Evolutionary conservation across 1,140 invertebrate species (phyloP).

Genomic region (Pseudomyrmex flavicornis): DNA sequence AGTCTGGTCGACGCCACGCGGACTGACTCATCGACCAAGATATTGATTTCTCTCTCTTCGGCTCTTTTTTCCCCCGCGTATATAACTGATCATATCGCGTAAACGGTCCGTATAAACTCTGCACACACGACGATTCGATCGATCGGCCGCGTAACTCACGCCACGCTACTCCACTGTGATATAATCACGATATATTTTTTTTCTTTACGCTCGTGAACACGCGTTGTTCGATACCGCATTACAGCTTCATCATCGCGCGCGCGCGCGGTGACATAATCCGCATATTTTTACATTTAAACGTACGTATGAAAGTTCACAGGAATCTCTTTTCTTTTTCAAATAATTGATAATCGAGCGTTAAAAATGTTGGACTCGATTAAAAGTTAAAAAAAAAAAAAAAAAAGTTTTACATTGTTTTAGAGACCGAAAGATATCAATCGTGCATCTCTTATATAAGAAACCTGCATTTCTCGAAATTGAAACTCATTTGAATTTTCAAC

Average conservation of each 20-base stretch:
- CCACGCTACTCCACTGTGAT: slow-evolving; percentile 1
- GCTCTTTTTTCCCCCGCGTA: neutral
- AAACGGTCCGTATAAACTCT: slow-evolving; percentile 31
- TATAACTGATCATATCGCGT: slow-evolving; percentile 37
- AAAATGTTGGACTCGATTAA: neutral
- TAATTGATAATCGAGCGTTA: too few species aligned
- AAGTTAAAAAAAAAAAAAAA: neutral
- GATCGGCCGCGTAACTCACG: slow-evolving; percentile 13
- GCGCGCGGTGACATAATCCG: neutral
- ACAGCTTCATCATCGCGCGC: slow-evolving; percentile 1
- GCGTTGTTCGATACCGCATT: neutral
- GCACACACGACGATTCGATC: slow-evolving; percentile 20
- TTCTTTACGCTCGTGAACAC: slow-evolving; percentile 22
- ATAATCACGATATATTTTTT: slow-evolving; percentile 34
- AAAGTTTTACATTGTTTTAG: neutral
- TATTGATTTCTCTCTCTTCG: slow-evolving; percentile 32
- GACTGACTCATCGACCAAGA: slow-evolving; percentile 54
- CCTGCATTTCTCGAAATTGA: neutral
- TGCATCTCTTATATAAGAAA: neutral
- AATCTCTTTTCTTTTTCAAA: too few species aligned
- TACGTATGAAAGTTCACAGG: neutral
- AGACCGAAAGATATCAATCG: neutral
- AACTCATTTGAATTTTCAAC: slow-evolving; percentile 11
- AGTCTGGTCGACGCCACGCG: neutral
- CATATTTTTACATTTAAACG: neutral